Conservation (phyloP, 1,140 invertebrate species). For the Bombus superbus region DNA sequence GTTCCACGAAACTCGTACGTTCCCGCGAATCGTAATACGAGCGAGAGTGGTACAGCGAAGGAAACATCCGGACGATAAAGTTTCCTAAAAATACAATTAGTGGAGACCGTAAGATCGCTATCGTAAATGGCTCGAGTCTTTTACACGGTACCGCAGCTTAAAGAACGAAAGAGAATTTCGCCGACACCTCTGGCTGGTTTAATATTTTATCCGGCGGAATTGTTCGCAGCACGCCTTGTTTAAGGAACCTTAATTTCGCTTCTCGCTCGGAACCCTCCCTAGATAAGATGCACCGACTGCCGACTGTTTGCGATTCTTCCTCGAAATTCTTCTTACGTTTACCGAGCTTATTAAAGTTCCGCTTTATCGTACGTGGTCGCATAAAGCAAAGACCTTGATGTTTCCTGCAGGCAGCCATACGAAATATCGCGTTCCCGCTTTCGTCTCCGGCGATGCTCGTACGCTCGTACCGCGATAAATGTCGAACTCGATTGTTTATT, state of each 20-base stretch:
- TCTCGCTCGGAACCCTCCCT: not conserved
- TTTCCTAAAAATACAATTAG: not conserved
- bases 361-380: not conserved
- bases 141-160: not conserved
- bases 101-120: not conserved
- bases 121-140: not conserved
- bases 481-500: too few relatives aligned
- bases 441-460: too few relatives aligned
- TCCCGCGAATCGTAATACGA: not conserved
- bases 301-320: not conserved
- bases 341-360: slow-evolving; percentile 3
- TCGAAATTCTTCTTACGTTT: slow-evolving; percentile 6
- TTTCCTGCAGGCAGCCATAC: not conserved
- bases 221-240: not conserved
- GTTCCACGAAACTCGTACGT: not conserved
- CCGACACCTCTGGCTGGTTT: not conserved
- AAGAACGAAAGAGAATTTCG: not conserved
- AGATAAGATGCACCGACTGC: not conserved
- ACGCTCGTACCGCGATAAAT: too few relatives aligned
- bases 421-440: not conserved
- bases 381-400: not conserved
- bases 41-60: not conserved
- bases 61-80: not conserved
- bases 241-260: not conserved
- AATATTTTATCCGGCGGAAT: not conserved